Percentiles rank a stretch among this genome's conserved stretches.
Evolutionary conservation across 2,888 invertebrate species (phyloP).

Genomic region (Brachycybe producta): DNA sequence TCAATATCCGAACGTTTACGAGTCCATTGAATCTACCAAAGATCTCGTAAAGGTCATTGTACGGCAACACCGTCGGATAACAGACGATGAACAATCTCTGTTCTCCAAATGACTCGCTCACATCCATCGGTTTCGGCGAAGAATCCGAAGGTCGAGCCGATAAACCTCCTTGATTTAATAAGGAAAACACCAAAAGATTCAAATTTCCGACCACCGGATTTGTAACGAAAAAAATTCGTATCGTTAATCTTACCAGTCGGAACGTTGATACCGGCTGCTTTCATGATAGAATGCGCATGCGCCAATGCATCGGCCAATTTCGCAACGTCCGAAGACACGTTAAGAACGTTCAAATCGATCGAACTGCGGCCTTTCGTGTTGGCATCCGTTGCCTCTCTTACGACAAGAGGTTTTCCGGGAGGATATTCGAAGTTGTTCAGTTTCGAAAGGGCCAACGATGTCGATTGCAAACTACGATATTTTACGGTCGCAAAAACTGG

Average conservation of each 20-base stretch:
- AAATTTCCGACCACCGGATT: too few species aligned
- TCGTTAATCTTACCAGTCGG: conserved; percentile 33
- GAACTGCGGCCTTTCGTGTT: too few species aligned
- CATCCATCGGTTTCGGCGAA: conserved; percentile 43
- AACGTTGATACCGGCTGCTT: conserved; percentile 42
- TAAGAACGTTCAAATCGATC: too few species aligned
- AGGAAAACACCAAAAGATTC: too few species aligned
- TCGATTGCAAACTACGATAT: conserved; percentile 55
- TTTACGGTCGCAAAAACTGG: conserved; percentile 47
- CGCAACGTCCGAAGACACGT: conserved; percentile 40
- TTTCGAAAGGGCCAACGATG: conserved; percentile 65
- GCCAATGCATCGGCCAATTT: conserved; percentile 59
- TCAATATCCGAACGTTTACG: conserved; percentile 77
- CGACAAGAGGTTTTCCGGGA: conserved; percentile 65
- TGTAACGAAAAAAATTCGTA: too few species aligned
- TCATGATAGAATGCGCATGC: conserved; percentile 61
- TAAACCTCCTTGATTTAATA: too few species aligned
- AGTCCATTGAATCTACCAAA: conserved; percentile 83
- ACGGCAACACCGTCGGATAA: conserved; percentile 53
- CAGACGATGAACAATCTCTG: conserved; percentile 43
- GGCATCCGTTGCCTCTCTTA: conserved; percentile 30
- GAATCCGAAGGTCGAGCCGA: conserved; percentile 56
- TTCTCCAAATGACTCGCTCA: conserved; percentile 35
- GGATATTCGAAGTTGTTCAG: conserved; percentile 86
- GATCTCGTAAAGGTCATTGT: conserved; percentile 66